Percentiles rank a stretch among this genome's conserved stretches.
phyloP scores from a whole-genome alignment of 2,113 vertebrate genomes.

The Ceratotherium simum region DNA sequence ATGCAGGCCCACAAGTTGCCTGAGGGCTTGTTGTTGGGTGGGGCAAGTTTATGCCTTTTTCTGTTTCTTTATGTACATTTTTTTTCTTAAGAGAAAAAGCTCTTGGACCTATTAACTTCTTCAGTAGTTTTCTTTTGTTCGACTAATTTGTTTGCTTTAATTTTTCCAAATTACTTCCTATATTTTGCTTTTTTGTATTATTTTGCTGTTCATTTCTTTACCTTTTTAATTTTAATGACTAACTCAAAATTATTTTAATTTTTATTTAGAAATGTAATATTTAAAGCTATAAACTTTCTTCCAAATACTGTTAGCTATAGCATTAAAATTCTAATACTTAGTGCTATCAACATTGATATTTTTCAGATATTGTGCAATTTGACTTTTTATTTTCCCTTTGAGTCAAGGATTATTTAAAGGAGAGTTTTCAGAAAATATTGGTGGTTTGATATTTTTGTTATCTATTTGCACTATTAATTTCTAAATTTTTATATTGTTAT shows the following conservation, averaged over 20 bases:
- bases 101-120: not conserved
- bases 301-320: not conserved
- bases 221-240: not conserved
- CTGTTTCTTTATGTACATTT: not conserved
- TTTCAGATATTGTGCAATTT: not conserved
- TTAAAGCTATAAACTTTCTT: not conserved
- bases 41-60: not conserved
- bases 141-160: not conserved
- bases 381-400: not conserved
- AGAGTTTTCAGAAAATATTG: not conserved
- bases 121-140: not conserved
- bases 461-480: not conserved
- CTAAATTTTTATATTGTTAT: not conserved
- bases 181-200: not conserved
- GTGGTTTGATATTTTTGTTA: not conserved
- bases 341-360: not conserved
- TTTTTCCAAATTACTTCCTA: not conserved
- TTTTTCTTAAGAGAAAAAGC: not conserved
- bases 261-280: not conserved
- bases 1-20: too few species aligned
- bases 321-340: not conserved
- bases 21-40: too few species aligned
- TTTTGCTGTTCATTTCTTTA: not conserved
- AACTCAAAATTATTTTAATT: not conserved
- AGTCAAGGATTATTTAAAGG: not conserved